These are phyloP conservation scores for Rhyacichthys aspro DNA, from an alignment of 2,797 vertebrate genomes.

Conservation along the genomic window DNA sequence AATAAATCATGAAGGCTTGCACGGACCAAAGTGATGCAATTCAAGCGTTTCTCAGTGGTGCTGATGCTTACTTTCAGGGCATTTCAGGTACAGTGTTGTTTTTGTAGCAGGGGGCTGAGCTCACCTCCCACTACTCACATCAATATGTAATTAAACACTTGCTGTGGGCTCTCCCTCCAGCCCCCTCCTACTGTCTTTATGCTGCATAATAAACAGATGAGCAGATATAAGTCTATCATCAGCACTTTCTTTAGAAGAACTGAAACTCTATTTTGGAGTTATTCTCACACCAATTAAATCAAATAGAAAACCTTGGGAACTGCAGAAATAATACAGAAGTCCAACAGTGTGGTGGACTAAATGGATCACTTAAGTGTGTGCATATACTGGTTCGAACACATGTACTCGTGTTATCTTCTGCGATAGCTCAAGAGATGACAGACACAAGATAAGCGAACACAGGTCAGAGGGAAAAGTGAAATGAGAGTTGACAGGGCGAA, in stretches of 20 bases:
- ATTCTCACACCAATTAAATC: constrained; percentile 58
- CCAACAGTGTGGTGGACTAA: constrained; percentile 2
- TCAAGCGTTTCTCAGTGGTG: constrained; percentile 28
- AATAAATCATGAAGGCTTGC: constrained; percentile 59
- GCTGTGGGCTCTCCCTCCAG: constrained; percentile 24
- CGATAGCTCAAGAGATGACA: constrained; percentile 3
- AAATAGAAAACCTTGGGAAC: neutral
- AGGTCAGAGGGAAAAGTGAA: constrained; percentile 23
- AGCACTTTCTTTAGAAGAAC: constrained; percentile 60
- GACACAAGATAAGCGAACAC: constrained; percentile 24
- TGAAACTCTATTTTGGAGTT: constrained; percentile 63
- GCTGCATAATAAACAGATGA: constrained; percentile 69
- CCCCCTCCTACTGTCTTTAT: constrained; percentile 45
- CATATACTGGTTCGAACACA: too few species aligned
- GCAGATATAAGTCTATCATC: constrained; percentile 60
- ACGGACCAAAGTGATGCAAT: constrained; percentile 45
- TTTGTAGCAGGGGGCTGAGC: constrained; percentile 6
- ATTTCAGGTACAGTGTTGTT: constrained; percentile 32
- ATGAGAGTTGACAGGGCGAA: constrained; percentile 35
- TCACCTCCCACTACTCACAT: constrained; percentile 42
- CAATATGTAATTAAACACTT: constrained; percentile 62
- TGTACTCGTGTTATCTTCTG: too few species aligned
- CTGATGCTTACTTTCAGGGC: constrained; percentile 27
- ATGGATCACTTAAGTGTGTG: neutral
- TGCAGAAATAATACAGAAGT: constrained; percentile 1